Evolutionary conservation across 2,888 invertebrate genomes (phyloP), one percentile per base, ranked within the genome.

Genomic region (Orthosia gracilis): DNA sequence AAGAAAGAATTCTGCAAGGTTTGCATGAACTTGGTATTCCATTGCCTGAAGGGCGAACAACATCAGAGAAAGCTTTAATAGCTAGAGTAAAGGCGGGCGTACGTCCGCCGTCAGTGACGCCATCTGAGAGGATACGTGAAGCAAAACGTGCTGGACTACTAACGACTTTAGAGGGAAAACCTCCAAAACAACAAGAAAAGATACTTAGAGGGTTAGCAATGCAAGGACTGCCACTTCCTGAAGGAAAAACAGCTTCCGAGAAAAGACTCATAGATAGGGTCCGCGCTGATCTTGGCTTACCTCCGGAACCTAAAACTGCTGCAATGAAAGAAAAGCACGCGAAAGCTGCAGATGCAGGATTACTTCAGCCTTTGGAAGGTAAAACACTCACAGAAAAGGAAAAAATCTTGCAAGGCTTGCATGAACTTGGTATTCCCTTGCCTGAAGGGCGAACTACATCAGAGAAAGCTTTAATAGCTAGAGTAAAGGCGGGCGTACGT

Each of bases 191-290:
- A 3, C n/a, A 69, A 11, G 69, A 52, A 45, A 69, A 0, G 4
- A 67, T 69, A 3, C 0, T 69, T 0, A 69, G 3, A 9, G 45
- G n/a, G 54, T 17, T 55, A 12, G 70, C 69, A 18, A 67, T 55
- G 47, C 21, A 68, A 18, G 69, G 69, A 12, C 7, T 70, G 21
- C 70, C 70, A 2, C 70, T 70, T 15, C 70, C 70, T 2, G 69
- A 55, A 31, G 18, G n/a, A 0, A 31, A 49, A 47, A 55, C 70
- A 4, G 13, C 11, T 4, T 70, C 68, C 4, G 68, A 70, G 4
- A 21, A 11, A 31, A 21, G 1, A 0, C 9, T 65, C 2, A 21
- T n/a, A 4, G 64, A 65, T 17, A 65, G 31, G 3, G 31, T 65
- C 17, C 64, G 64, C 11, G 64, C 31, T n/a, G 64, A 65, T 9